These are phyloP conservation scores for Meles meles DNA, from an alignment of 2,113 vertebrate genomes.

Conservation along the genomic window DNA sequence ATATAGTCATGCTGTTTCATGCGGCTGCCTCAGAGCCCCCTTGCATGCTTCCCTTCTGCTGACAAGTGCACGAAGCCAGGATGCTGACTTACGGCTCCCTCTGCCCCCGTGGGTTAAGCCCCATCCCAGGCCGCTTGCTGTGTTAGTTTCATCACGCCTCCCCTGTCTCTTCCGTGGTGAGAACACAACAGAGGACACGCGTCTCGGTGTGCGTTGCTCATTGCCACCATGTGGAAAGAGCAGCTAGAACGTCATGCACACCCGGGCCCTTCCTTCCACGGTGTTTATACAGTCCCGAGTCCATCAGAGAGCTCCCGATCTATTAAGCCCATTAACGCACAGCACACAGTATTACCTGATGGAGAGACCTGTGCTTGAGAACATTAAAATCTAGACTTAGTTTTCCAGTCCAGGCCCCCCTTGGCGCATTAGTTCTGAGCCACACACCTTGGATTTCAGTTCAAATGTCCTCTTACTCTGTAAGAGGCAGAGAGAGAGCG, in stretches of 20 bases:
- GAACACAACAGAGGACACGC: neutral
- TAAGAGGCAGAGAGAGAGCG: neutral
- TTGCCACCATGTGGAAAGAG: neutral
- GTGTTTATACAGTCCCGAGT: fast-evolving
- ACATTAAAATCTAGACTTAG: neutral
- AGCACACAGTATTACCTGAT: neutral
- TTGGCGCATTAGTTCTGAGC: neutral
- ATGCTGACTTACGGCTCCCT: neutral
- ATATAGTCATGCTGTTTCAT: neutral
- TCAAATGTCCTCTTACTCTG: neutral
- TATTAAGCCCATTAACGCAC: fast-evolving
- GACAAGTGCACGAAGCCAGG: neutral
- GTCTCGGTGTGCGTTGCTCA: neutral
- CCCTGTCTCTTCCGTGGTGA: neutral
- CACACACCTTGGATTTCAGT: neutral
- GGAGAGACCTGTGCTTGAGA: neutral
- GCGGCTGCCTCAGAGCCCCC: neutral
- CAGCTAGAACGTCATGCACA: neutral
- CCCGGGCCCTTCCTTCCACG: fast-evolving
- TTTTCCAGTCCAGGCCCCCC: neutral
- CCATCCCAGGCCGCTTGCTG: neutral
- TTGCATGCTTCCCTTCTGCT: neutral
- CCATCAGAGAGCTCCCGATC: fast-evolving
- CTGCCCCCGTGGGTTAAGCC: neutral
- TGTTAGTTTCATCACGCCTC: neutral